A percentile compares a stretch with the other conserved stretches of the same genome.
Conservation (phyloP, 2,113 vertebrate species). For the Chroicocephalus ridibundus region DNA sequence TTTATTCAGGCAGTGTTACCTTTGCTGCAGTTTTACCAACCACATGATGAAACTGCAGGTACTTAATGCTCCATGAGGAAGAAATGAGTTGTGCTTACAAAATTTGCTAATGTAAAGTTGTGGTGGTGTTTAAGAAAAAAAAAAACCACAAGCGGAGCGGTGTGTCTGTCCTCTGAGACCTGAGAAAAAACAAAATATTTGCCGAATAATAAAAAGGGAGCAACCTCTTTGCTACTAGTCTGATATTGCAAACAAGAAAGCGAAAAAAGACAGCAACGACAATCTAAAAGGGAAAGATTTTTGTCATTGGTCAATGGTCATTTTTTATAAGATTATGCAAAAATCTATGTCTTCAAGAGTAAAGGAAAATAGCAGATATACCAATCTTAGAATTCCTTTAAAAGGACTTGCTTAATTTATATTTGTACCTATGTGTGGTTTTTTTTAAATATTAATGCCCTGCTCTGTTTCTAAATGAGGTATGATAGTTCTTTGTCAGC, state of each 20-base stretch:
- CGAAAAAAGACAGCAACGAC: neutral
- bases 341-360: neutral
- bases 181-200: neutral
- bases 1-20: neutral
- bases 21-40: neutral
- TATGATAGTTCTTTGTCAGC: neutral
- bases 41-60: neutral
- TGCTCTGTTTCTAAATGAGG: neutral
- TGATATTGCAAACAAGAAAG: neutral
- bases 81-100: neutral
- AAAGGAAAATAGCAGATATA: neutral
- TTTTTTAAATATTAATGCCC: neutral
- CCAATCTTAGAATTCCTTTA: neutral
- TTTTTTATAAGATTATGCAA: neutral
- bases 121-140: neutral
- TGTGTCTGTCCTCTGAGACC: neutral
- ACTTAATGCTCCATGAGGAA: neutral
- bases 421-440: neutral
- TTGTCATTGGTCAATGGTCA: neutral
- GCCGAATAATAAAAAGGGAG: neutral
- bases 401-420: neutral
- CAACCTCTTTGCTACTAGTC: neutral
- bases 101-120: neutral
- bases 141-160: neutral
- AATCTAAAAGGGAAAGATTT: neutral